Evolutionary conservation across 2,888 invertebrate genomes (phyloP).

Genomic region (Globia sparganii): DNA sequence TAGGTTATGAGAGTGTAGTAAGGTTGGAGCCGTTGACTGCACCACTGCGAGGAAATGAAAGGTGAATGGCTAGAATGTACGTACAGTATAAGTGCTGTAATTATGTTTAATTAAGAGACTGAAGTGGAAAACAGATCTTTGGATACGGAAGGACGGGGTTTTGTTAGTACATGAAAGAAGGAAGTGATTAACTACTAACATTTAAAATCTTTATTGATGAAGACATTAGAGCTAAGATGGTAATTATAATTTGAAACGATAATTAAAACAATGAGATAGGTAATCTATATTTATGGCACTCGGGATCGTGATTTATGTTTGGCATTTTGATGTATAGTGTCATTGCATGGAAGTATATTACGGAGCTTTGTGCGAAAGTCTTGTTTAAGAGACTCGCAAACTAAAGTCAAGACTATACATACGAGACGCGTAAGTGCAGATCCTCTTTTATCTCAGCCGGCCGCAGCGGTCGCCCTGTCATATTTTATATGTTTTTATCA

Average conservation of each 20-base stretch:
- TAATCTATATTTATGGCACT: not conserved
- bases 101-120: slow-evolving; percentile 53
- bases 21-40: slow-evolving; percentile 47
- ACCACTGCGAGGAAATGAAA: slow-evolving; percentile 57
- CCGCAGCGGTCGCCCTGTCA: slow-evolving; percentile 79
- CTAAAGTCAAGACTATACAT: slow-evolving; percentile 78
- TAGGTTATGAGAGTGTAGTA: slow-evolving; percentile 63
- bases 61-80: slow-evolving; percentile 60
- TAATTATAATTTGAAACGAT: slow-evolving; percentile 5
- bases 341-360: not conserved
- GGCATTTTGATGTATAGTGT: not conserved
- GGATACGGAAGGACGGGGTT: slow-evolving; percentile 27
- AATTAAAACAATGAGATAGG: slow-evolving; percentile 13
- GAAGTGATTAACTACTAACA: slow-evolving; percentile 14
- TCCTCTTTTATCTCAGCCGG: slow-evolving; percentile 86
- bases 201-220: slow-evolving; percentile 20
- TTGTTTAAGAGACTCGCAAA: slow-evolving; percentile 2
- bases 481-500: slow-evolving; percentile 86
- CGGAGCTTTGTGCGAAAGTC: not conserved
- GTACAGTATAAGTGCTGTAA: slow-evolving; percentile 55
- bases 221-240: slow-evolving; percentile 1
- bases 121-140: slow-evolving; percentile 41
- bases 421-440: slow-evolving; percentile 87
- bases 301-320: not conserved
- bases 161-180: slow-evolving; percentile 13